A percentile compares a stretch with the other conserved stretches of the same genome.
phyloP scores from a whole-genome alignment of 2,113 vertebrate genomes.

The Syngnathus floridae region DNA sequence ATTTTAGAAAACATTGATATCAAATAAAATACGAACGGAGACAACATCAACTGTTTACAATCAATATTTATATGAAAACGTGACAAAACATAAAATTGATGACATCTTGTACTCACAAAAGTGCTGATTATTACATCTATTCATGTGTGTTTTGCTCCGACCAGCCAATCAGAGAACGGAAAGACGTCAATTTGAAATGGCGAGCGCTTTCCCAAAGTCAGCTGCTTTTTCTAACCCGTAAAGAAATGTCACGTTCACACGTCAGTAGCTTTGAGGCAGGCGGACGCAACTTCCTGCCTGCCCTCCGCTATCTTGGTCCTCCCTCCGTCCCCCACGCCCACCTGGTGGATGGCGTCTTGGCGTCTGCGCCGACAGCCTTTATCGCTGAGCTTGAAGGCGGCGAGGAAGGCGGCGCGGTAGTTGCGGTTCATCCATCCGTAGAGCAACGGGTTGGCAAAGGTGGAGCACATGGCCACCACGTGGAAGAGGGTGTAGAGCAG shows the following conservation, averaged over 20 bases:
- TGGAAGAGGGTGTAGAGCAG: constrained; percentile 92
- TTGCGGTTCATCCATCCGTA: constrained; percentile 99
- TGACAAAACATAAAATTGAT: no score
- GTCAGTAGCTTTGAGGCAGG: constrained; percentile 73
- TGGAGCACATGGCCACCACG: constrained; percentile 92
- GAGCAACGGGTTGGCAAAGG: constrained; percentile 90
- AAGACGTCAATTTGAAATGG: no score
- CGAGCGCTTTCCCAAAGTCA: neutral
- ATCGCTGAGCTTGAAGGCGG: constrained; percentile 78
- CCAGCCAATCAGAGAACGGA: no score
- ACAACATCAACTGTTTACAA: no score
- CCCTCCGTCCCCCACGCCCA: constrained; percentile 13
- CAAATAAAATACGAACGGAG: no score
- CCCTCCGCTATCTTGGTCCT: constrained; percentile 45
- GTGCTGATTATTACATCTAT: no score
- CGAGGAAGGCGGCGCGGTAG: constrained; percentile 86
- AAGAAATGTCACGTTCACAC: constrained; percentile 54
- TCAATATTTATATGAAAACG: no score
- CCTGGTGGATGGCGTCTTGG: constrained; percentile 48
- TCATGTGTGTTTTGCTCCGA: no score
- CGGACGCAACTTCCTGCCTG: constrained; percentile 39
- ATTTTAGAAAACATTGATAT: neutral
- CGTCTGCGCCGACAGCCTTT: constrained; percentile 29
- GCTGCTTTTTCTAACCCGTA: neutral
- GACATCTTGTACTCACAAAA: no score